These are phyloP conservation scores for Scaptodrosophila latifasciaeformis DNA, from an alignment of 2,888 invertebrate species.

Conservation along the genomic window DNA sequence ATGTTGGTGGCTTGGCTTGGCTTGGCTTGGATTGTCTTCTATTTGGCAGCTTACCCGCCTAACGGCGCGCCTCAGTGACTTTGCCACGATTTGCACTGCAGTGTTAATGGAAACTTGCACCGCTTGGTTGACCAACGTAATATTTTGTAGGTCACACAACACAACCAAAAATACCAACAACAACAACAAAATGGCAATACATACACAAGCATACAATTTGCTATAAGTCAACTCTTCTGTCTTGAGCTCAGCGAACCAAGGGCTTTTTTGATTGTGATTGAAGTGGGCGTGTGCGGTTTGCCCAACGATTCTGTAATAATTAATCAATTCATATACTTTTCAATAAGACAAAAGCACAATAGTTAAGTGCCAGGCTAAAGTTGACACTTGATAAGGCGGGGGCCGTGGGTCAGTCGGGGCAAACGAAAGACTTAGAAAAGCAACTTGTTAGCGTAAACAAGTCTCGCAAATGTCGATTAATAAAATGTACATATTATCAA, in stretches of 20 bases:
- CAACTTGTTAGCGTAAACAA: slow-evolving; percentile 19
- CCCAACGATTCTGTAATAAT: too few relatives aligned
- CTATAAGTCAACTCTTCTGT: neutral
- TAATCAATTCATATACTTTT: too few relatives aligned
- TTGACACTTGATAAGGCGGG: slow-evolving; percentile 16
- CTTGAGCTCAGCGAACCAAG: neutral
- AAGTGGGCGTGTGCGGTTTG: slow-evolving; percentile 7
- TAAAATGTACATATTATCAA: too few relatives aligned
- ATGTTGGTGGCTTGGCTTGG: slow-evolving; percentile 12
- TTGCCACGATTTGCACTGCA: slow-evolving; percentile 43
- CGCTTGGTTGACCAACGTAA: slow-evolving; percentile 71
- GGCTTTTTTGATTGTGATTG: too few relatives aligned
- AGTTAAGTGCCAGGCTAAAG: too few relatives aligned
- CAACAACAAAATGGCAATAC: neutral
- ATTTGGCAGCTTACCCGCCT: neutral
- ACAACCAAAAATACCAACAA: slow-evolving; percentile 20
- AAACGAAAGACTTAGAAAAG: slow-evolving; percentile 35
- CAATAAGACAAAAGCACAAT: too few relatives aligned
- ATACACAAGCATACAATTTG: neutral
- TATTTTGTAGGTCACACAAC: slow-evolving; percentile 37
- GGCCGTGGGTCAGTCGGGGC: slow-evolving; percentile 38
- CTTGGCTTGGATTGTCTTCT: slow-evolving; percentile 26
- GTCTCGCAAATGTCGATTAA: neutral
- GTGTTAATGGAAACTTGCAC: slow-evolving; percentile 69
- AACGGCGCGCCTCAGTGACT: slow-evolving; percentile 31